phyloP scores from a whole-genome alignment of 2,797 vertebrate genomes.

The Halcyon chelicuti region DNA sequence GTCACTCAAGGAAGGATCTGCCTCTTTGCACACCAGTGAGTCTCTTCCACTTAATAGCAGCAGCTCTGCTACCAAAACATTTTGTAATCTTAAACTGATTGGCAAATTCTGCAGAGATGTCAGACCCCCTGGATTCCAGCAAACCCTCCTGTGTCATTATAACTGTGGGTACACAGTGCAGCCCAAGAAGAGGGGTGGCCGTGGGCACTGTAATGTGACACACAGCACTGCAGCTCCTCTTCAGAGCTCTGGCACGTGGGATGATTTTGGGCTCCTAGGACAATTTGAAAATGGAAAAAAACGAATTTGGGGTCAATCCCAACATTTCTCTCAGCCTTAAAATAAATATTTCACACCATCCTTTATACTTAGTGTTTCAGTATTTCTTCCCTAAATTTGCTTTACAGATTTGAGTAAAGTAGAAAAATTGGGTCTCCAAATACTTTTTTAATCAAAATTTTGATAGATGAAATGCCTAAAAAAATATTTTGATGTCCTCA shows the following conservation, averaged over 20 bases:
- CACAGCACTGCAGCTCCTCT: rapidly evolving
- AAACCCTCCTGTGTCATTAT: not conserved
- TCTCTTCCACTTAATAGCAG: not conserved
- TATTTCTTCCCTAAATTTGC: not conserved
- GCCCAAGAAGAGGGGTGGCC: not conserved
- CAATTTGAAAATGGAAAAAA: not conserved
- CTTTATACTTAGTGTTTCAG: not conserved
- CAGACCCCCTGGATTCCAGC: not conserved
- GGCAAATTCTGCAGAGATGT: not conserved
- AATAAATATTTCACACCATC: not conserved
- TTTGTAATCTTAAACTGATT: not conserved
- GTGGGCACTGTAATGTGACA: rapidly evolving
- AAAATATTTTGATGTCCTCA: not conserved
- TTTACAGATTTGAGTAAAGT: not conserved
- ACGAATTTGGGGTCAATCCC: not conserved
- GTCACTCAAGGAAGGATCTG: not conserved
- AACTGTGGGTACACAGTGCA: too few relatives aligned
- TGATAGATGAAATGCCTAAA: not conserved
- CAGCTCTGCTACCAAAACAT: not conserved
- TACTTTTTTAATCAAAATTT: not conserved
- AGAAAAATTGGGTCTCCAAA: not conserved
- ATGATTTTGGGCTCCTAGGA: not conserved
- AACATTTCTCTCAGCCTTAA: not conserved
- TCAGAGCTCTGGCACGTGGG: not conserved
- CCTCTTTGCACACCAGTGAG: rapidly evolving